Evolutionary conservation across 2,888 invertebrate genomes (phyloP), one percentile per base, ranked within the genome.

Genomic region (Invenusta paracnida): DNA sequence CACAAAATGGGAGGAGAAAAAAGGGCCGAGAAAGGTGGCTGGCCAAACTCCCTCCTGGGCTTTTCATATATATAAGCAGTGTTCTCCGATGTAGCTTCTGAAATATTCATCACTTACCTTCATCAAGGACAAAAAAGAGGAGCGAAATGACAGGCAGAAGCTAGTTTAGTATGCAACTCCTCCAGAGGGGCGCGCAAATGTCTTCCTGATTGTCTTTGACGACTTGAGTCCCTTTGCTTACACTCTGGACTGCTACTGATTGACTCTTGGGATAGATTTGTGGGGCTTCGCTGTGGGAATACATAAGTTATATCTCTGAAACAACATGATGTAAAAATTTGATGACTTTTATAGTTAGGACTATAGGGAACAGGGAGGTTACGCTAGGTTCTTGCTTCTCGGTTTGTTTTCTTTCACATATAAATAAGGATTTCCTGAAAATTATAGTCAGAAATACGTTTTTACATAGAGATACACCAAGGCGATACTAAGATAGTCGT

Each of bases 121-220:
- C 11, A 73, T 73, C 73, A 73, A n/a, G n/a, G n/a, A n/a, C n/a
- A n/a, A 73, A 5, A 73, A 73, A 73, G 2, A 73, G 27, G 73
- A 73, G 73, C 27, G 73, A 73, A 73, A 13, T 73, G 73, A 73
- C 73, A n/a, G n/a, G n/a, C n/a, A 73, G 73, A 73, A 73, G 25
- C 73, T n/a, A 73, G 73, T 23, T 73, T 25, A 13, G 73, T 73
- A 73, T 73, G 11, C 73, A 73, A 2, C 27, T 48, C 17, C 17
- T 48, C 48, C 17, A 11, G 5, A 17, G 5, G 48, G 48, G 17
- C 48, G 48, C 48, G 48, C 11, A 5, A 13, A 23, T 73, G 73
- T 73, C 5, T 13, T 73, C 23, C 23, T 73, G 73, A 73, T 73
- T 73, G 73, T 73, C 73, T 73, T 73, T 73, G 73, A 73, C 25